Evolutionary conservation across 2,888 invertebrate genomes (phyloP), one percentile per base, ranked within the genome.

Genomic region (Diaphora mendica): DNA sequence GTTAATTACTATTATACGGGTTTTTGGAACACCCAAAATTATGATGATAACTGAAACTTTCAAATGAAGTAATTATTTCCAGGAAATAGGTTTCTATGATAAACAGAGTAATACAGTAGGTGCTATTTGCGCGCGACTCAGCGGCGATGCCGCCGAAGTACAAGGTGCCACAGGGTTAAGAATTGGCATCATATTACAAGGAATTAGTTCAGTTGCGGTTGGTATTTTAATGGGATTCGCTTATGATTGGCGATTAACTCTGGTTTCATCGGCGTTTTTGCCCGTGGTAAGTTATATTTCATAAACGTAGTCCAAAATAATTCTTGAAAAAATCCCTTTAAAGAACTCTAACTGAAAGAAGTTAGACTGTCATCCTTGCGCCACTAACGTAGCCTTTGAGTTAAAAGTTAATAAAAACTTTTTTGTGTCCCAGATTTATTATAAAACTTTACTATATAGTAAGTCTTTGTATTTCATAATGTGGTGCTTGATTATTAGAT

Each of bases 1-100:
- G 15, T 42, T 42, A 13, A 42, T 42, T 42, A 42, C 42, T 42
- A 13, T 42, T 13, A 17, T 3, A 44, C 17, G 13, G 4, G 44
- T 44, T 44, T 44, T 44, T 5, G 5, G 13, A 17, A 17, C 17
- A 44, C 17, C 17, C 15, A 15, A 44, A 23, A 20, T 17, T n/a
- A 11, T 26, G 26, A 26, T 59, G 15, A 26, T 15, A 62, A 44
- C 13, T 15, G 17, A 0, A 3, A 26, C 15, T 26, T 7, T 26
- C 26, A 30, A 30, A 30, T 59, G 3, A 7, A 17, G 2, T 1
- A 30, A 62, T 8, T 15, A 5, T 30, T 84, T 81, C 44, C 74
- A 94, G 94, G 97, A 97, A 89, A 96, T 97, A 79, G 96, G 96
- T 0, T 97, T 96, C 93, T 97, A 95, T 87, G 97, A 97, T 83